phyloP scores from a whole-genome alignment of 2,888 invertebrate genomes.

The Cybosia mesomella region DNA sequence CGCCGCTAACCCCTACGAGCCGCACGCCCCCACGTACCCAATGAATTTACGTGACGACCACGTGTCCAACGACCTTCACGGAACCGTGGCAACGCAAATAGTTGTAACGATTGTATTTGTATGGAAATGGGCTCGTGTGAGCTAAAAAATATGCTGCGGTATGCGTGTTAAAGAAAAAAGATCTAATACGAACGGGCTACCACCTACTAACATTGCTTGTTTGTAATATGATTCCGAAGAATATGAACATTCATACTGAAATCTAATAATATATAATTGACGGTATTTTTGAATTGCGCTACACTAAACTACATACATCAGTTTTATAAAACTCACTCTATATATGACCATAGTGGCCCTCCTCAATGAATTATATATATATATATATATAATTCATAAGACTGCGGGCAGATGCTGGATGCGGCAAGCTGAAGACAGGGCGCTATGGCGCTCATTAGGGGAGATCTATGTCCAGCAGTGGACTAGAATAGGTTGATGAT shows the following conservation, averaged over 20 bases:
- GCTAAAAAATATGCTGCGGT: slow-evolving; percentile 28
- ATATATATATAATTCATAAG: too few relatives aligned
- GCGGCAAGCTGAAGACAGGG: too few relatives aligned
- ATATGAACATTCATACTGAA: slow-evolving; percentile 7
- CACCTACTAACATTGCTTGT: not conserved
- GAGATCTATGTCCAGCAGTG: too few relatives aligned
- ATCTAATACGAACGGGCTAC: not conserved
- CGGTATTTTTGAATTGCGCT: slow-evolving; percentile 9
- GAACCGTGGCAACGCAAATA: slow-evolving; percentile 55
- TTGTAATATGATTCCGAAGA: slow-evolving; percentile 10
- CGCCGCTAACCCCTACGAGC: slow-evolving; percentile 47
- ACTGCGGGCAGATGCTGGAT: too few relatives aligned
- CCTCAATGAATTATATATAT: too few relatives aligned
- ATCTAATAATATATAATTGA: slow-evolving; percentile 10
- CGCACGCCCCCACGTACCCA: slow-evolving; percentile 57
- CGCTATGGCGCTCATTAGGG: too few relatives aligned
- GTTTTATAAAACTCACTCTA: not conserved
- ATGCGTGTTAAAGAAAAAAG: slow-evolving; percentile 4
- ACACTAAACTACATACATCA: slow-evolving; percentile 4
- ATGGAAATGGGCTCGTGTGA: slow-evolving; percentile 32
- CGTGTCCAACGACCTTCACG: slow-evolving; percentile 73
- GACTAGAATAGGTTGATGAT: too few relatives aligned
- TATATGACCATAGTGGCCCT: not conserved
- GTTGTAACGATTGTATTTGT: slow-evolving; percentile 36
- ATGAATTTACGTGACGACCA: slow-evolving; percentile 67